Evolutionary conservation across 1,140 invertebrate species (phyloP).

Genomic region (Phortica variegata): DNA sequence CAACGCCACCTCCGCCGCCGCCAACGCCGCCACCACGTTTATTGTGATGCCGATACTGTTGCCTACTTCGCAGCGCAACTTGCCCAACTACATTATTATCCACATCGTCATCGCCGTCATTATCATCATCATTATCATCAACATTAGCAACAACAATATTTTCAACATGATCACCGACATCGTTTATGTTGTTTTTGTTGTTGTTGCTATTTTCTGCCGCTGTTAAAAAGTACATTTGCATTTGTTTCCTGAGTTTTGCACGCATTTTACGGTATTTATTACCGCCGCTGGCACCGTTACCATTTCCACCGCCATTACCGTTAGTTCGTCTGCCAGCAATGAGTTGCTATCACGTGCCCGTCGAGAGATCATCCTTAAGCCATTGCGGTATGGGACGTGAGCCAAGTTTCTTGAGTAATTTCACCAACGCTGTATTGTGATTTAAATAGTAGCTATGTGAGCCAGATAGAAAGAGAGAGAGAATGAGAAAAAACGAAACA

Average conservation of each 20-base stretch:
- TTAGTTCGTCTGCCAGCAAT: constrained; percentile 9
- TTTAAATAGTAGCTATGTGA: constrained; percentile 82
- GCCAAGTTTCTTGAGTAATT: constrained; percentile 82
- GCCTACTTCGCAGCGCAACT: not conserved
- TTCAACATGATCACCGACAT: no score
- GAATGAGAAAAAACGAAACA: not conserved
- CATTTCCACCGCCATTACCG: constrained; percentile 9
- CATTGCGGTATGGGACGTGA: constrained; percentile 82
- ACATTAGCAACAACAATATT: no score
- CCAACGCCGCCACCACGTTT: not conserved
- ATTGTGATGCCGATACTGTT: constrained; percentile 8
- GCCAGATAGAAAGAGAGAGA: constrained; percentile 25
- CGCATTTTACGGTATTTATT: constrained; percentile 50
- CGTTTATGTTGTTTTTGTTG: not conserved
- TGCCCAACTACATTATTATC: not conserved
- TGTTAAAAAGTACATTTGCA: constrained; percentile 40
- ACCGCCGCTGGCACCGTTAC: constrained; percentile 21
- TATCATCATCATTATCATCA: no score
- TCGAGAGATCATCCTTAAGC: constrained; percentile 85
- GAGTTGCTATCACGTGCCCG: constrained; percentile 54
- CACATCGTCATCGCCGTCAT: not conserved
- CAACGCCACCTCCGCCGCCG: not conserved
- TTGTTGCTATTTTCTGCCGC: constrained; percentile 1
- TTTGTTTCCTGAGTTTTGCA: constrained; percentile 51
- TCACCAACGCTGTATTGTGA: constrained; percentile 91